Percentiles rank a stretch among this genome's conserved stretches.
Conservation (phyloP, 1,140 invertebrate genomes). For the Conus ventricosus region DNA sequence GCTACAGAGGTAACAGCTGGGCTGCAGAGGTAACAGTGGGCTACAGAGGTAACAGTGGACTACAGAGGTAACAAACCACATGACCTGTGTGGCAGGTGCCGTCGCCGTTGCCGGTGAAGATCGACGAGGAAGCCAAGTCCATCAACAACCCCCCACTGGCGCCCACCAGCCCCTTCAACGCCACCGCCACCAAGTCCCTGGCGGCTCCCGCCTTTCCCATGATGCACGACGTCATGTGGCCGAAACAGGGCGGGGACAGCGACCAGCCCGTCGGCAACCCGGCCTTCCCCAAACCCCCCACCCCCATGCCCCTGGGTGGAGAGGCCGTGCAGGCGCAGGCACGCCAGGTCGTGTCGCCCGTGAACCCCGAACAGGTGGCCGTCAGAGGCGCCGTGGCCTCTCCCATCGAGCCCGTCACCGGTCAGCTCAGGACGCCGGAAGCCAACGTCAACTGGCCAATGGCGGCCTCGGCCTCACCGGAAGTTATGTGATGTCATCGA, state of each 20-base stretch:
- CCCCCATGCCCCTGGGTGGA: slow-evolving; percentile 5
- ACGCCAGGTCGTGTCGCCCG: not conserved
- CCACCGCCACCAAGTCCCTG: not conserved
- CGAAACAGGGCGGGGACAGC: not conserved
- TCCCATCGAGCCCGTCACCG: not conserved
- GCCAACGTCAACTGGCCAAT: slow-evolving; percentile 15
- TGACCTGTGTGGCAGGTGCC: slow-evolving; percentile 32
- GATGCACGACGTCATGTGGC: slow-evolving; percentile 5
- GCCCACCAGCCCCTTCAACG: not conserved
- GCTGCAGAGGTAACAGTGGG: too few species aligned
- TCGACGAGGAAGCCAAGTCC: slow-evolving; percentile 34
- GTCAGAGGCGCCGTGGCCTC: slow-evolving; percentile 9
- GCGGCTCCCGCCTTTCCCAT: not conserved
- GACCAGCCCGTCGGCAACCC: slow-evolving; percentile 6
- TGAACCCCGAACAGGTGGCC: slow-evolving; percentile 24
- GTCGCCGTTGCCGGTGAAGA: slow-evolving; percentile 42
- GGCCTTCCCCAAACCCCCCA: not conserved
- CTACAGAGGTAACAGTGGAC: too few species aligned
- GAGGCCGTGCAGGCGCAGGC: slow-evolving; percentile 4
- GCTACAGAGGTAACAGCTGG: too few species aligned
- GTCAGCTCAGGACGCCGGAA: not conserved
- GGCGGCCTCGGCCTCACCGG: not conserved
- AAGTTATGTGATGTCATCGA: not conserved
- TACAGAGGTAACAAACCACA: too few species aligned
- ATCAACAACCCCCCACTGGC: slow-evolving; percentile 18